Conservation (phyloP, 2,113 vertebrate species). For the Corvus hawaiiensis region DNA sequence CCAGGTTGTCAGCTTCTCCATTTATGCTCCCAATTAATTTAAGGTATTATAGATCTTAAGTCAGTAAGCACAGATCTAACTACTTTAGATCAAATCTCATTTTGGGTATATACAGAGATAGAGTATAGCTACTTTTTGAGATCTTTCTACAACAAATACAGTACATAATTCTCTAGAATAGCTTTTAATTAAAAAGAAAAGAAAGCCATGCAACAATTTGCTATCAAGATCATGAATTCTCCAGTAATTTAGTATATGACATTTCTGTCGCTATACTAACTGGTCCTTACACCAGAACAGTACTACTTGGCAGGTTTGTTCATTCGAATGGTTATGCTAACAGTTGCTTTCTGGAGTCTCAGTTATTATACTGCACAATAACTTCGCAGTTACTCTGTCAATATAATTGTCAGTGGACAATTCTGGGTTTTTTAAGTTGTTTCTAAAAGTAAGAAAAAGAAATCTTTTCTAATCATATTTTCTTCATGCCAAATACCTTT, state of each 20-base stretch:
- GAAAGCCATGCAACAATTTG: not conserved
- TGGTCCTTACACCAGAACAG: not conserved
- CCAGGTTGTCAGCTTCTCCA: constrained; percentile 60
- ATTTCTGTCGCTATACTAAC: not conserved
- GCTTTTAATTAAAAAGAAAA: not conserved
- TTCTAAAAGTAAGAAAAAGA: not conserved
- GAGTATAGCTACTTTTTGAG: not conserved
- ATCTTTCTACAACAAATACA: not conserved
- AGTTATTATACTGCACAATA: not conserved
- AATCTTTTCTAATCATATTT: not conserved
- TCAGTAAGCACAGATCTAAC: constrained; percentile 40
- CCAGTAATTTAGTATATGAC: not conserved
- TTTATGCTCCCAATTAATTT: constrained; percentile 64
- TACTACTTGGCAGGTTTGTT: not conserved
- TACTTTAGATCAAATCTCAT: not conserved
- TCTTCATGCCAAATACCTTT: not conserved
- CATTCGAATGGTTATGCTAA: not conserved
- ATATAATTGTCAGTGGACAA: not conserved
- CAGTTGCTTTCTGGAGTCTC: not conserved
- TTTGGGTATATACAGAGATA: not conserved
- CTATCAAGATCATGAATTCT: not conserved
- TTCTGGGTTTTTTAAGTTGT: not conserved
- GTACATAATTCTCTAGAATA: not conserved
- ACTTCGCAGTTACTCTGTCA: not conserved
- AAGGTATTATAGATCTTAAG: constrained; percentile 50